These are phyloP conservation scores for Eupithecia insigniata DNA, from an alignment of 2,888 invertebrate genomes.

Conservation along the genomic window DNA sequence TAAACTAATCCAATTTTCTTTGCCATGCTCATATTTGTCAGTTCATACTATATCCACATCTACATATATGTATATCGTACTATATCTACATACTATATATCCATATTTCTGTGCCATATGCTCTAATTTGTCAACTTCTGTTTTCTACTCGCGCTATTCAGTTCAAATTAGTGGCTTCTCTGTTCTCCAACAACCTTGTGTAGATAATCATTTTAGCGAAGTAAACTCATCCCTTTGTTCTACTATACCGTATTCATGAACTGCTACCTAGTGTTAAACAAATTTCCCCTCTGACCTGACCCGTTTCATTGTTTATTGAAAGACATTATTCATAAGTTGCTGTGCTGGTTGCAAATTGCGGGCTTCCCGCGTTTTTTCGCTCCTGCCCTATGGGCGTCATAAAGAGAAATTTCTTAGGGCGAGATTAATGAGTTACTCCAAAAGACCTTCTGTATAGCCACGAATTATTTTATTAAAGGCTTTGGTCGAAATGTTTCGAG, in stretches of 20 bases:
- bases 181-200: constrained; percentile 8
- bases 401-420: constrained; percentile 56
- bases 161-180: background rate
- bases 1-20: background rate
- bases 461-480: constrained; percentile 56
- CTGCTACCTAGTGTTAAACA: constrained; percentile 34
- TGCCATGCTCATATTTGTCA: background rate
- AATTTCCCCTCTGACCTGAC: constrained; percentile 44
- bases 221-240: constrained; percentile 7
- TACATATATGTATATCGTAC: too few relatives aligned
- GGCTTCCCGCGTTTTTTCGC: constrained; percentile 51
- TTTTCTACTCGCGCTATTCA: background rate
- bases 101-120: background rate
- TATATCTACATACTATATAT: too few relatives aligned
- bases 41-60: too few relatives aligned
- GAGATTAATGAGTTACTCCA: constrained; percentile 60
- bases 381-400: constrained; percentile 53
- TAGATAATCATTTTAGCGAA: constrained; percentile 6
- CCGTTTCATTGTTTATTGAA: constrained; percentile 45
- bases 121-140: background rate
- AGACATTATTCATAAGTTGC: constrained; percentile 45
- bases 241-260: constrained; percentile 24
- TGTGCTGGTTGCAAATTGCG: constrained; percentile 50
- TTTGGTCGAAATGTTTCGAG: constrained; percentile 41
- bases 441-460: constrained; percentile 52